Percentiles rank a stretch among this genome's conserved stretches.
Conservation (phyloP, 2,888 invertebrate genomes). For the Sycophila texana region DNA sequence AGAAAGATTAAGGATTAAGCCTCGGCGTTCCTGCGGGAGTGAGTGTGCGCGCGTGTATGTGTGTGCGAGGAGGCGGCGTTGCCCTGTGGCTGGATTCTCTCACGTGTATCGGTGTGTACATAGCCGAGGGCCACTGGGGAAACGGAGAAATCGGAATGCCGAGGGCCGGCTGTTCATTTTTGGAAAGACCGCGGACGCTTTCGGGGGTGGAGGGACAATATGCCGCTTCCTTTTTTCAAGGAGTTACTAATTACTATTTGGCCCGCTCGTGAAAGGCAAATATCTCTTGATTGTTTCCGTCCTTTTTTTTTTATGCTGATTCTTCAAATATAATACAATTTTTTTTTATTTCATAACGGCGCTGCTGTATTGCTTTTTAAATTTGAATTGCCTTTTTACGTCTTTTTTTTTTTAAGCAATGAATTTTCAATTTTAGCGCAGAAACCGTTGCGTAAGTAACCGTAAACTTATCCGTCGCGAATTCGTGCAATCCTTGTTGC, state of each 20-base stretch:
- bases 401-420: too few relatives aligned
- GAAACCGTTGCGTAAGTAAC: too few relatives aligned
- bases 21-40: background rate
- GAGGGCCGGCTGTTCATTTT: conserved; percentile 9
- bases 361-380: background rate
- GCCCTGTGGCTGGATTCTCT: conserved; percentile 1
- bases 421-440: too few relatives aligned
- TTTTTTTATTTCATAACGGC: background rate
- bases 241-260: background rate
- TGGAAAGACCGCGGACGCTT: conserved; percentile 6
- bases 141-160: conserved; percentile 28
- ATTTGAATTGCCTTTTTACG: too few relatives aligned
- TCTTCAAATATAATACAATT: background rate
- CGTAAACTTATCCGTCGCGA: too few relatives aligned
- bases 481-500: too few relatives aligned
- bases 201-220: background rate
- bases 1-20: conserved; percentile 67
- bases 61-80: background rate
- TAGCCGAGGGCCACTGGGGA: conserved; percentile 1
- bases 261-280: too few relatives aligned
- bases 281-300: too few relatives aligned
- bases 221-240: background rate
- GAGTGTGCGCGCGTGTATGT: background rate
- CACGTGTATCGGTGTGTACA: background rate
- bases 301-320: background rate